These are phyloP conservation scores for Chamaetylas fuelleborni DNA, from an alignment of 2,113 vertebrate genomes.

Conservation along the genomic window DNA sequence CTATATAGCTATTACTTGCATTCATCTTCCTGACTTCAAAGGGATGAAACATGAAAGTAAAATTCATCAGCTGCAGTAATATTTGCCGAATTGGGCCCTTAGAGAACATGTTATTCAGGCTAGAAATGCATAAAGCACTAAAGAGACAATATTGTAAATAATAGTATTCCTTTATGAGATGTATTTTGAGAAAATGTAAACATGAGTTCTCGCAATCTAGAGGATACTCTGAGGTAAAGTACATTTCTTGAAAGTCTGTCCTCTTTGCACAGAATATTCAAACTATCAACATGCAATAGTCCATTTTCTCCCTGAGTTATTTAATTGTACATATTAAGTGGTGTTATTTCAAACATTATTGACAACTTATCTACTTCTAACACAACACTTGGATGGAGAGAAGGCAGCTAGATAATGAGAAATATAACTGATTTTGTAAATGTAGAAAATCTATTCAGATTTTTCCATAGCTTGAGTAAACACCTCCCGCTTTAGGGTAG, in stretches of 20 bases:
- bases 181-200: not conserved
- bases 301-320: not conserved
- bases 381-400: not conserved
- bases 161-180: not conserved
- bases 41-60: not conserved
- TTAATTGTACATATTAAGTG: not conserved
- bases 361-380: not conserved
- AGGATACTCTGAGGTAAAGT: not conserved
- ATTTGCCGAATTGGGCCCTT: not conserved
- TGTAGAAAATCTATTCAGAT: not conserved
- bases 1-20: not conserved
- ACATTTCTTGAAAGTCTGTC: not conserved
- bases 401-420: not conserved
- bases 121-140: not conserved
- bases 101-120: not conserved
- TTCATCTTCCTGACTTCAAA: conserved; percentile 15
- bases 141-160: conserved; percentile 10
- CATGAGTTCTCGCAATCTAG: not conserved
- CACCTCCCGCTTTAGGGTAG: not conserved
- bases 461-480: not conserved
- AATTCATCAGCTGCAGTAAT: not conserved
- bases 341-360: not conserved
- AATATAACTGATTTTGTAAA: not conserved
- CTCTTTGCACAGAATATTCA: not conserved
- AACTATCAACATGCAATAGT: not conserved